A percentile compares a stretch with the other conserved stretches of the same genome.
Conservation (phyloP, 2,888 invertebrate genomes). For the Rosalia funebris region DNA sequence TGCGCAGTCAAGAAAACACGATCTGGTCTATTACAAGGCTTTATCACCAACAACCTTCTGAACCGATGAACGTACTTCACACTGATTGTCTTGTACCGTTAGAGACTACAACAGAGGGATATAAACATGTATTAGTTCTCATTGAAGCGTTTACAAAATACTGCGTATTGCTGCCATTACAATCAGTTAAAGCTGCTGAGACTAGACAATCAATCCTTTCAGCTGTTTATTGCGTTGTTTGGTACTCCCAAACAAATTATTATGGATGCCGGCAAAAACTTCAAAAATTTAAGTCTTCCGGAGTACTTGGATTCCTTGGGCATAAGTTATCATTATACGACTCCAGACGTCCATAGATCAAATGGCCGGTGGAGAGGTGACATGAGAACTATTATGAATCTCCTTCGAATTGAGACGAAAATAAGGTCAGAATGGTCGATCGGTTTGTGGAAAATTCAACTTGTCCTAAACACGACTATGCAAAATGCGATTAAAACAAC, state of each 20-base stretch:
- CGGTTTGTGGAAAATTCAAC: constrained; percentile 16
- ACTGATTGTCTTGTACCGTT: constrained; percentile 36
- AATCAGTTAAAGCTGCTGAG: constrained; percentile 35
- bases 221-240: constrained; percentile 28
- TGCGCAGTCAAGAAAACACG: constrained; percentile 47
- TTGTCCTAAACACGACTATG: constrained; percentile 13
- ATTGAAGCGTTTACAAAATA: constrained; percentile 41
- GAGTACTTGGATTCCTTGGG: constrained; percentile 19
- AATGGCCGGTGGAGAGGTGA: constrained; percentile 10
- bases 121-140: constrained; percentile 28
- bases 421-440: constrained; percentile 17
- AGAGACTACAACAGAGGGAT: constrained; percentile 27
- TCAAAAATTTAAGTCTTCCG: constrained; percentile 23
- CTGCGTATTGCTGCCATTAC: constrained; percentile 32
- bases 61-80: constrained; percentile 35
- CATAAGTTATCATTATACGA: constrained; percentile 30
- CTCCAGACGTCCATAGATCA: constrained; percentile 7
- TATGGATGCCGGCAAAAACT: constrained; percentile 32
- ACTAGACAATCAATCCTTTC: too few species aligned
- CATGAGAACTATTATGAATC: constrained; percentile 10
- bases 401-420: constrained; percentile 9
- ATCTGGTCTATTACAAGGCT: constrained; percentile 41
- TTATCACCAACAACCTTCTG: constrained; percentile 29
- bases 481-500: constrained; percentile 6
- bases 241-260: constrained; percentile 11